Evolutionary conservation across 2,888 invertebrate genomes (phyloP), one percentile per base, ranked within the genome.

Genomic region (Athalia rosae): DNA sequence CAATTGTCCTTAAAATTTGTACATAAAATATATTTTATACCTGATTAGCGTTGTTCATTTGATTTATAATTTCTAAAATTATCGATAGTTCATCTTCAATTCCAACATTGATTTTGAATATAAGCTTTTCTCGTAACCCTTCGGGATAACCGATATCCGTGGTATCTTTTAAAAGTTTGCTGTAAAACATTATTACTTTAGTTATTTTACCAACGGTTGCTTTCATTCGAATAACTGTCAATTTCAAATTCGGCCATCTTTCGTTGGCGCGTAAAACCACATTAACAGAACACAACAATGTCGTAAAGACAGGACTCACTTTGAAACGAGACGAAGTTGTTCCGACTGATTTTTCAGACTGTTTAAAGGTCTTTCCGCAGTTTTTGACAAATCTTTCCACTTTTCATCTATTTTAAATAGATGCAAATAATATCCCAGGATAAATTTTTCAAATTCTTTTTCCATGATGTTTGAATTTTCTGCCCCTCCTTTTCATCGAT

Each of bases 31-130:
- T 5, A 53, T 15, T 79, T 28, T 2, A 0, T 82, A 88, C 88
- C 84, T 87, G 86, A 73, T 81, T 83, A 4, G 67, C 15, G 78
- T 85, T 83, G 66, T 85, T 84, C 4, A 88, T 73, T 15, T 71
- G 81, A 1, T 59, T 58, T 8, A 84, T 4, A 59, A 82, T 81
- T 4, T 84, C 79, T 0, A 69, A 74, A 41, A 88, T 78, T 0
- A 74, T 13, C 0, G 63, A 43, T 9, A 87, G 61, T 78, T 88
- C 88, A 9, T 83, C 79, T 64, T 87, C 85, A 50, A 88, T 83
- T 4, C 85, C 84, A 77, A 82, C 79, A n/a, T 82, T 80, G 45
- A 88, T 88, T 80, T 87, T 87, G 64, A 83, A 87, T 45, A 84
- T 82, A 8, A 88, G 82, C 77, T 79, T 84, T 56, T 84, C 85